Base-by-base conservation (phyloP, 2,797 vertebrate genomes). In the Tenualosa ilisha region DNA sequence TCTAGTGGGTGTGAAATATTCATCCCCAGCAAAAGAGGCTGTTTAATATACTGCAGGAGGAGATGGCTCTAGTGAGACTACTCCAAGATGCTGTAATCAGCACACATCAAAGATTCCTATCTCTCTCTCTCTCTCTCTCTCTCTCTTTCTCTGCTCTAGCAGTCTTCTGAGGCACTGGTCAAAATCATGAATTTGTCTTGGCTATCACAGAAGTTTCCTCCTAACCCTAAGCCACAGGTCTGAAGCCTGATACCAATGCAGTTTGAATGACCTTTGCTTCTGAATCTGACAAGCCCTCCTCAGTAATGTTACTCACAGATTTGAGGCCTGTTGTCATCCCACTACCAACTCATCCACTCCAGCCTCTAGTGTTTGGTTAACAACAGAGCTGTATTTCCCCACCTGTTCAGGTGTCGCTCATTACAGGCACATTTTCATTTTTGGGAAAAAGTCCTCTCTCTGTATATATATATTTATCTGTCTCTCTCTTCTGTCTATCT, bases 331-430 rank as follows among this genome's bases (percentile, higher is more conserved):
- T 65, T 11, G 24, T 3, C 11, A 24, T 65, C 11, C 63, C 8
- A 65, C 24, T 65, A 24, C 63, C 26, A 65, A 4, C 65, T 20
- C 63, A 43, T 31, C 72, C 8, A 13, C 31, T 72, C 31, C 12
- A 31, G 26, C 37, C 31, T 75, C 89, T 92, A 91, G 92, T 89
- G 91, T 93, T 95, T 93, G 94, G 93, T 94, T 94, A 93, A 92
- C 92, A 91, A 91, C 17, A 56, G 90, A 31, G 91, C 93, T 90
- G 92, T 92, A 92, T 94, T 94, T 94, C 92, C 94, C 92, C 93
- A 89, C 92, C 92, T 94, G 93, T 95, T 95, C 95, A 93, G 93
- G 93, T 95, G 94, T 93, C 95, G 93, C 93, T 96, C 95, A 95
- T 96, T 96, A 96, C 95, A 94, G 93, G 92, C 93, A 91, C 93